These are phyloP conservation scores for Tenthredo livida DNA, from an alignment of 2,888 invertebrate species.

Conservation along the genomic window DNA sequence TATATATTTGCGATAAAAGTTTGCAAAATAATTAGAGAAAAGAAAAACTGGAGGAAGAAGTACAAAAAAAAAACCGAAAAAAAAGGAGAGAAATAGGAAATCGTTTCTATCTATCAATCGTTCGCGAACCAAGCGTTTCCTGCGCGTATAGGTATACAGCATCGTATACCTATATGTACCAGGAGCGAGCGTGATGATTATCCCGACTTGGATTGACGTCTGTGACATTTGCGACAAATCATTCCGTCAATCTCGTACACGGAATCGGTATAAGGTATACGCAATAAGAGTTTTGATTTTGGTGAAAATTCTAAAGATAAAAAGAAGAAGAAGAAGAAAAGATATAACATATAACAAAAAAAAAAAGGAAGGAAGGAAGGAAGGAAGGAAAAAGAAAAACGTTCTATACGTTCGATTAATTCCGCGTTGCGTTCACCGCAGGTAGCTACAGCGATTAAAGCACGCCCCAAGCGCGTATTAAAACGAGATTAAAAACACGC, in stretches of 20 bases:
- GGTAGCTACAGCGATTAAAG: slow-evolving; percentile 28
- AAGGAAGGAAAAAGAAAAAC: not conserved
- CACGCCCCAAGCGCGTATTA: slow-evolving; percentile 38
- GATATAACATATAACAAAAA: not conserved
- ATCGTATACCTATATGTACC: no score
- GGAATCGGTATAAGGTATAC: not conserved
- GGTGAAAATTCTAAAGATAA: not conserved
- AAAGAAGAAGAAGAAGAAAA: not conserved
- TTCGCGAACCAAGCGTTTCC: not conserved
- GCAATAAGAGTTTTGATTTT: not conserved
- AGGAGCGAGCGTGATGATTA: not conserved
- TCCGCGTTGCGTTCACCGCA: slow-evolving; percentile 16
- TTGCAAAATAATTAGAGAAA: not conserved
- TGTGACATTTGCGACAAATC: not conserved
- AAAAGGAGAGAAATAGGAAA: not conserved
- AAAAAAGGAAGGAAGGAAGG: not conserved
- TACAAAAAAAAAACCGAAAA: not conserved
- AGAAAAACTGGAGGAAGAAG: not conserved
- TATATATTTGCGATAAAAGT: not conserved
- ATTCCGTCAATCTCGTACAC: not conserved
- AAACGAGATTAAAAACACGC: slow-evolving; percentile 45
- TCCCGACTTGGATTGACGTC: not conserved
- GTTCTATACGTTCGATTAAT: not conserved
- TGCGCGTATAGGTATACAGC: not conserved
- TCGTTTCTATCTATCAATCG: not conserved